Percentiles rank a stretch among this genome's conserved stretches.
Evolutionary conservation across 2,113 vertebrate genomes (phyloP).

Genomic region (Rhea pennata): DNA sequence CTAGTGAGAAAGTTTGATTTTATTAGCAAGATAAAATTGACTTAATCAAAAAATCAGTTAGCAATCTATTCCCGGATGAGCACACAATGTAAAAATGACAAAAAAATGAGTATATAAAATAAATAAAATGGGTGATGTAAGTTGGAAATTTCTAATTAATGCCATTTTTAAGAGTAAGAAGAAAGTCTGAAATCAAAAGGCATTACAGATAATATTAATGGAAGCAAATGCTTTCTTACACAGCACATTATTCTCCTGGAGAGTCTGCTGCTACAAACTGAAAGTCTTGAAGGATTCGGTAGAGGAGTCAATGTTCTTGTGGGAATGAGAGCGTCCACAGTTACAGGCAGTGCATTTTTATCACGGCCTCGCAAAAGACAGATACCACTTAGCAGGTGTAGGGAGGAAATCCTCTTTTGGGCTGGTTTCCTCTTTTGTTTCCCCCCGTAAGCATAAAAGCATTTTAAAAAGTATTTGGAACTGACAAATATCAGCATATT

Average conservation of each 20-base stretch:
- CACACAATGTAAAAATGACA: not conserved
- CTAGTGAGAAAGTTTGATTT: not conserved
- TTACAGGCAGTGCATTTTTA: accelerated
- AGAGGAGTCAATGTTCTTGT: not conserved
- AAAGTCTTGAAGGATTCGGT: not conserved
- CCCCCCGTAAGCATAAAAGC: too few relatives aligned
- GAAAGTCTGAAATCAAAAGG: not conserved
- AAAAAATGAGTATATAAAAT: not conserved
- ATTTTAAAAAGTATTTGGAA: not conserved
- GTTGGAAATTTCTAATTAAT: not conserved
- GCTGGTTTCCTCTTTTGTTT: not conserved
- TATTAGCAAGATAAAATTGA: not conserved
- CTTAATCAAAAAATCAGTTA: not conserved
- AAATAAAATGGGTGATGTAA: not conserved
- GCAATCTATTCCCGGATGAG: not conserved
- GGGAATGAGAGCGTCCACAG: not conserved
- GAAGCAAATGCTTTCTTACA: not conserved
- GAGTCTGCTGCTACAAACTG: not conserved
- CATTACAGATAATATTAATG: accelerated
- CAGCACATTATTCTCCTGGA: not conserved
- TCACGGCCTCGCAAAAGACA: not conserved
- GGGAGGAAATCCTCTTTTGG: not conserved
- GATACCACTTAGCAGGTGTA: accelerated
- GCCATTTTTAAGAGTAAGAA: not conserved
- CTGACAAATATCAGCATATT: not conserved